phyloP scores from a whole-genome alignment of 2,113 vertebrate genomes.

The Sorex fumeus region DNA sequence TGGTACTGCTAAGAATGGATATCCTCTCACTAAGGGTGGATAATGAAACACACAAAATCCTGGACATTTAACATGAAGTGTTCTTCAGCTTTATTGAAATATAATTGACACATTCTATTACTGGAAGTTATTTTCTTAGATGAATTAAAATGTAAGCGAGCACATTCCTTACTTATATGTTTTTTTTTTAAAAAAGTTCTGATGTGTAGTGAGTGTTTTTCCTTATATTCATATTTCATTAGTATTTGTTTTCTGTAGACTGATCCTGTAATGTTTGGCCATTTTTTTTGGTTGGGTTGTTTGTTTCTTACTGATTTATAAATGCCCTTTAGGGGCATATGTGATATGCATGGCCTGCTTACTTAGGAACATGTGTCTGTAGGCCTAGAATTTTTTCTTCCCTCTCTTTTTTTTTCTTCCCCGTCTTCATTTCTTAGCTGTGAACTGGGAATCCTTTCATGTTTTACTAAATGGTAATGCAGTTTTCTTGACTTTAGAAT shows the following conservation, averaged over 20 bases:
- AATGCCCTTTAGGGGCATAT: neutral
- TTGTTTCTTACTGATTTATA: slow-evolving; percentile 48
- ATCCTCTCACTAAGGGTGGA: neutral
- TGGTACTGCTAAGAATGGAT: neutral
- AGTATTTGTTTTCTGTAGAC: slow-evolving; percentile 28
- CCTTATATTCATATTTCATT: neutral
- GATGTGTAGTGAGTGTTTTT: too few relatives aligned
- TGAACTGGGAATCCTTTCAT: slow-evolving; percentile 10
- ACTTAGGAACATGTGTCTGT: neutral
- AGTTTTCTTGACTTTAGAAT: slow-evolving; percentile 19
- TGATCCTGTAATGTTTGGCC: neutral
- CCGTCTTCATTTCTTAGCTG: neutral
- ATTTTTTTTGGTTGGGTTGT: neutral
- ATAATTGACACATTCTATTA: neutral
- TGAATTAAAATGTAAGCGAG: slow-evolving; percentile 48
- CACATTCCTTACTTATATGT: neutral
- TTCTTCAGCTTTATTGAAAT: slow-evolving; percentile 34
- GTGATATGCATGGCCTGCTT: neutral
- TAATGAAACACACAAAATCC: neutral
- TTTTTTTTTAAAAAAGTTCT: too few relatives aligned
- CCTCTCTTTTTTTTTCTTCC: neutral
- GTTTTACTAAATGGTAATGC: slow-evolving; percentile 29
- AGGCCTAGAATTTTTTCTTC: neutral
- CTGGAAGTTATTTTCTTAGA: slow-evolving; percentile 29
- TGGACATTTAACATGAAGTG: neutral